Evolutionary conservation across 2,888 invertebrate genomes (phyloP).

Genomic region (Calameuta filiformis): DNA sequence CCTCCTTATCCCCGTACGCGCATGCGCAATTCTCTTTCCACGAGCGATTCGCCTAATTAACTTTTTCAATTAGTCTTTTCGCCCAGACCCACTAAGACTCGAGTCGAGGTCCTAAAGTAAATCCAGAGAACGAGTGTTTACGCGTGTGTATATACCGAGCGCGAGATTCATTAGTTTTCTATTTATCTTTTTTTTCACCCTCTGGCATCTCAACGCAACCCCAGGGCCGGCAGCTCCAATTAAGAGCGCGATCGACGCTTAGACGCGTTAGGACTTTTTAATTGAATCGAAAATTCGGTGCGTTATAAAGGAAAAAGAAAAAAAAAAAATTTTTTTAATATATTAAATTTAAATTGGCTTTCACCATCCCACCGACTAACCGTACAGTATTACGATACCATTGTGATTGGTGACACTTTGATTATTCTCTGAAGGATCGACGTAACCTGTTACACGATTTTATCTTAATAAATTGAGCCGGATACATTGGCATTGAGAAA

Average conservation of each 20-base stretch:
- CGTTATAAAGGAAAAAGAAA: background rate
- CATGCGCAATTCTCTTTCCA: background rate
- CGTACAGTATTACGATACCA: no score
- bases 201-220: no score
- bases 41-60: background rate
- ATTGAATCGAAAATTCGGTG: background rate
- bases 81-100: background rate
- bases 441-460: no score
- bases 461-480: no score
- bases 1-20: background rate
- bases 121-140: background rate
- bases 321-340: background rate
- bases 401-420: no score
- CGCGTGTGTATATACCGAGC: no score
- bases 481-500: no score
- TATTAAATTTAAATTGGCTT: background rate
- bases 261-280: background rate
- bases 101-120: background rate
- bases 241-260: background rate
- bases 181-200: no score
- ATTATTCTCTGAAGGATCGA: no score
- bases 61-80: background rate
- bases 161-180: no score
- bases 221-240: no score
- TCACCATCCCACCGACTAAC: background rate